Percentiles rank a stretch among this genome's conserved stretches.
Evolutionary conservation across 1,140 invertebrate species (phyloP).

Genomic region (Limonius californicus): DNA sequence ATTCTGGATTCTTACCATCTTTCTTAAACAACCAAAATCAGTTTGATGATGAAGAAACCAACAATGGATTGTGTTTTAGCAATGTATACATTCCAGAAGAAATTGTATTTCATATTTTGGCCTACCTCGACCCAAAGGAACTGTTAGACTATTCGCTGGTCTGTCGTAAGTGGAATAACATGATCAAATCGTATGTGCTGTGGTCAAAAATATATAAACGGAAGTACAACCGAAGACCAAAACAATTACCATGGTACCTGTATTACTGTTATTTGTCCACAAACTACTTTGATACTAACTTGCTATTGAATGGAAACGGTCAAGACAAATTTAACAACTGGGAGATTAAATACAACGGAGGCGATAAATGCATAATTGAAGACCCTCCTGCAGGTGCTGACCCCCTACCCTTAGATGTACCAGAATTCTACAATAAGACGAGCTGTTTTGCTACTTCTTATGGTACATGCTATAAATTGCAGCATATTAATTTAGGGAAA

Average conservation of each 20-base stretch:
- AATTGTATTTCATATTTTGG: slow-evolving; percentile 37
- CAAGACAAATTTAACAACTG: slow-evolving; percentile 41
- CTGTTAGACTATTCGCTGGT: slow-evolving; percentile 35
- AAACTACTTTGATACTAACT: slow-evolving; percentile 40
- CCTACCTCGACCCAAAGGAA: slow-evolving; percentile 30
- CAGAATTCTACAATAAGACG: slow-evolving; percentile 37
- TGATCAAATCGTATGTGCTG: slow-evolving; percentile 36
- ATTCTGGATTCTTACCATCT: no score
- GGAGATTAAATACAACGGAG: slow-evolving; percentile 40
- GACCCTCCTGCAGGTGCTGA: slow-evolving; percentile 35
- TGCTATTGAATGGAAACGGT: slow-evolving; percentile 46
- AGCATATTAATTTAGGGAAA: slow-evolving; percentile 30
- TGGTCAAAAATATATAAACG: slow-evolving; percentile 33
- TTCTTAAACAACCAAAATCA: not conserved
- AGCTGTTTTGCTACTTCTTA: slow-evolving; percentile 48
- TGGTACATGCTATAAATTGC: slow-evolving; percentile 39
- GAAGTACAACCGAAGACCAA: slow-evolving; percentile 27
- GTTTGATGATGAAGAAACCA: not conserved
- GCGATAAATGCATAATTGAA: slow-evolving; percentile 44
- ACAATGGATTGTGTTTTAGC: slow-evolving; percentile 39
- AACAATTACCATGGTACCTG: slow-evolving; percentile 40
- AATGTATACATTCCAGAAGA: slow-evolving; percentile 40
- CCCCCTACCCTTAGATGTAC: slow-evolving; percentile 26
- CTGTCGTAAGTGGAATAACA: slow-evolving; percentile 42
- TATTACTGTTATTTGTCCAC: slow-evolving; percentile 39